A percentile compares a stretch with the other conserved stretches of the same genome.
Evolutionary conservation across 1,140 invertebrate genomes (phyloP).

Genomic region (Drosophila athabasca): DNA sequence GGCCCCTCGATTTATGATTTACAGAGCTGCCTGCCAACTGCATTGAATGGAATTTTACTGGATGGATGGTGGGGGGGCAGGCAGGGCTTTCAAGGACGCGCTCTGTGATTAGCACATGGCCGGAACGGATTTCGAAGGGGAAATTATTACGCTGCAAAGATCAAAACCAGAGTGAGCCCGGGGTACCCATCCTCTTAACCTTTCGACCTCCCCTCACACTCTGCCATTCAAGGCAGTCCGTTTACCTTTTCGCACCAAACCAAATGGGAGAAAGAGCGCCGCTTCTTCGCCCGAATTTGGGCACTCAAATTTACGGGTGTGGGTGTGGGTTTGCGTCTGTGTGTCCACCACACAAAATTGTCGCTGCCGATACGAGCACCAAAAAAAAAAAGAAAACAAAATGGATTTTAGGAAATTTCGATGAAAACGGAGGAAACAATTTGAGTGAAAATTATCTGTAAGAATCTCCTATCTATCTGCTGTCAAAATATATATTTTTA

Average conservation of each 20-base stretch:
- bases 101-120: conserved; percentile 26
- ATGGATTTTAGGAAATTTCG: too few species aligned
- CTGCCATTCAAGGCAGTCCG: conserved; percentile 13
- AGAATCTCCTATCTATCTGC: too few species aligned
- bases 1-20: conserved; percentile 69
- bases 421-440: too few species aligned
- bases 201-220: background rate
- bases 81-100: conserved; percentile 6
- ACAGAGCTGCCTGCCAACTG: conserved; percentile 37
- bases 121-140: conserved; percentile 8
- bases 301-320: conserved; percentile 18
- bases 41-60: background rate
- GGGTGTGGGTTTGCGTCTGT: background rate
- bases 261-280: background rate
- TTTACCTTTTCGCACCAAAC: conserved; percentile 34
- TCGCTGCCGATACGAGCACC: background rate
- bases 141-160: conserved; percentile 62
- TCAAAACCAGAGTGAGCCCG: conserved; percentile 44
- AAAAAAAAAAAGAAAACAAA: too few species aligned
- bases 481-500: background rate
- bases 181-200: conserved; percentile 1
- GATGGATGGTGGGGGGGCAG: too few species aligned
- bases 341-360: conserved; percentile 12
- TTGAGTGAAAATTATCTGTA: too few species aligned
- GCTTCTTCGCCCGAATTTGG: conserved; percentile 12